Evolutionary conservation across 2,888 invertebrate species (phyloP), one percentile per base, ranked within the genome.

Genomic region (Scaptomyza cyrtandrae): DNA sequence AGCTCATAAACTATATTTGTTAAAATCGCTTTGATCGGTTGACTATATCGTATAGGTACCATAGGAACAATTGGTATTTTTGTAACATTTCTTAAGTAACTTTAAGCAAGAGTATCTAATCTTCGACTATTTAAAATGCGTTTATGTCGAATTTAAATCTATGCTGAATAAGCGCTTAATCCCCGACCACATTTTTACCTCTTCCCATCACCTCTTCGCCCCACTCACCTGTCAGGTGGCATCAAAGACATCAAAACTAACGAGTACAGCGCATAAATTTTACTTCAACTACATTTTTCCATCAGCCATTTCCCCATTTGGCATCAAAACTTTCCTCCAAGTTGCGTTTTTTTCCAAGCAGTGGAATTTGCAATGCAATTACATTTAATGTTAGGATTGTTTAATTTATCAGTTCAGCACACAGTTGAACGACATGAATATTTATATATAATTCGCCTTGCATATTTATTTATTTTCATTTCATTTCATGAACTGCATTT

Each of bases 191-290:
- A 5, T 14, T 49, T 37, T 33, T 46, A 41, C 31, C 1, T 0
- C 10, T 3, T 1, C 14, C 24, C 24, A 24, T 6, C 35, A 39
- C 1, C n/a, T n/a, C 5, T 2, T 16, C 14, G 5, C 10, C 29
- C 24, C 65, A 35, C 37, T 24, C 65, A 37, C 39, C 7, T 66
- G 81, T 66, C 66, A 84, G 69, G 75, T 78, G 74, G 74, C 85
- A 80, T 86, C 86, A 85, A 88, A 85, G 65, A 74, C 88, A 86
- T 85, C 85, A 85, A 85, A 88, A 77, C 66, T 78, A 86, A 88
- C 88, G 78, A 78, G 75, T 86, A 73, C 67, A 67, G 68, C 66
- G 84, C 84, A 88, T 85, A 88, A 86, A 84, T 85, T 85, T 67
- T 7, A 33, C 29, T 41, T 37, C 19, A 57, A 29, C 43, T 13